Percentiles rank a stretch among this genome's conserved stretches.
phyloP scores from a whole-genome alignment of 2,888 invertebrate species.

The Eupithecia tripunctaria region DNA sequence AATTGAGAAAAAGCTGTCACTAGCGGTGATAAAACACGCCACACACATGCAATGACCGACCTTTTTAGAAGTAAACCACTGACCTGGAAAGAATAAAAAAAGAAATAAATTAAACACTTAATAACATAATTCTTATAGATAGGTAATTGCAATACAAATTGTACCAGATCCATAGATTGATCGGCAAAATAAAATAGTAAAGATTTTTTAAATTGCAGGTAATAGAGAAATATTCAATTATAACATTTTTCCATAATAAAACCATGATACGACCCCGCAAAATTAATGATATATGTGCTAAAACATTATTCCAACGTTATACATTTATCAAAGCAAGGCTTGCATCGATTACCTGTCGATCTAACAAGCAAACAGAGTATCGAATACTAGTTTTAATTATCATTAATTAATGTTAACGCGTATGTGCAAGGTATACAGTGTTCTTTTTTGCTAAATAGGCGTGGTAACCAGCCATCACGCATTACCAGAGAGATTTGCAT shows the following conservation, averaged over 20 bases:
- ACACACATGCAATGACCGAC: constrained; percentile 61
- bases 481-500: constrained; percentile 57
- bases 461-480: constrained; percentile 43
- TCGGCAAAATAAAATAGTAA: neutral
- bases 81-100: constrained; percentile 62
- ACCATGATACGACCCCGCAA: constrained; percentile 24
- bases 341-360: constrained; percentile 39
- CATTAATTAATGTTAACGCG: constrained; percentile 46
- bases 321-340: constrained; percentile 37
- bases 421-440: constrained; percentile 38
- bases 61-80: constrained; percentile 53
- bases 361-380: constrained; percentile 42
- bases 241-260: constrained; percentile 15
- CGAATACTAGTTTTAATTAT: constrained; percentile 42
- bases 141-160: neutral
- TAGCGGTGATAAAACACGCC: constrained; percentile 37
- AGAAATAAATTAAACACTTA: neutral
- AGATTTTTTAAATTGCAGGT: neutral
- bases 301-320: constrained; percentile 24
- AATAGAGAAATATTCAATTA: neutral
- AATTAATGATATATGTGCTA: constrained; percentile 25
- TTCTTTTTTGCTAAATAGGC: constrained; percentile 48
- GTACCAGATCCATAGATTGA: neutral
- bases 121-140: neutral
- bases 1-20: constrained; percentile 29